Percentiles rank a stretch among this genome's conserved stretches.
Conservation (phyloP, 2,797 vertebrate genomes). For the Crypturellus tataupa region DNA sequence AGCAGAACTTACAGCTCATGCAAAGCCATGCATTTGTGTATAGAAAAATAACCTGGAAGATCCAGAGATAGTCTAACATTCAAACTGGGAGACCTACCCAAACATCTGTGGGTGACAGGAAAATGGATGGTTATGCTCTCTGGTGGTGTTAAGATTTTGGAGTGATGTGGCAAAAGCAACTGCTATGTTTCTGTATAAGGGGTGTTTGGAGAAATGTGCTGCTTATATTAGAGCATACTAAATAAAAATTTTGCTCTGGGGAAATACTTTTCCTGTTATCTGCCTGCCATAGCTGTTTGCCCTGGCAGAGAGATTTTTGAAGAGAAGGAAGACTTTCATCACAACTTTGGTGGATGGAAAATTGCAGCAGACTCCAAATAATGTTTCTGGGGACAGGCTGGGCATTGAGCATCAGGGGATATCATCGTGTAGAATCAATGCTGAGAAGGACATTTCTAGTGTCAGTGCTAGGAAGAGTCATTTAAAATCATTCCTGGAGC, state of each 20-base stretch:
- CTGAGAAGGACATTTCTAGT: not conserved
- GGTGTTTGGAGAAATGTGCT: not conserved
- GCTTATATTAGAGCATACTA: conserved; percentile 22
- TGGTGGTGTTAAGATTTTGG: not conserved
- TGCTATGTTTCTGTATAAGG: not conserved
- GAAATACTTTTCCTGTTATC: conserved; percentile 31
- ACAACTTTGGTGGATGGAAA: conserved; percentile 25
- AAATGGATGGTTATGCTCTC: not conserved
- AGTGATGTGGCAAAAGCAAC: not conserved
- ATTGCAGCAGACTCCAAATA: conserved; percentile 8
- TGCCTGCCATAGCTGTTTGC: conserved; percentile 41
- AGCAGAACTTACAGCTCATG: conserved; percentile 62
- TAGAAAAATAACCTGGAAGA: not conserved
- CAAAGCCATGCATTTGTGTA: not conserved
- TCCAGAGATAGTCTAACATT: not conserved
- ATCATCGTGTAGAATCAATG: conserved; percentile 22
- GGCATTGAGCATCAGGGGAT: conserved; percentile 26
- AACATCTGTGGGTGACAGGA: not conserved
- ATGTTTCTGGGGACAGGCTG: conserved; percentile 16
- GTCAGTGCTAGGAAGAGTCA: not conserved
- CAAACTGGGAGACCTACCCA: not conserved
- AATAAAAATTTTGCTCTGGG: conserved; percentile 57
- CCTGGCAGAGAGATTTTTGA: conserved; percentile 28
- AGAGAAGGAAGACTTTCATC: conserved; percentile 48
- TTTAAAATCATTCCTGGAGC: conserved; percentile 33